A percentile compares a stretch with the other conserved stretches of the same genome.
phyloP scores from a whole-genome alignment of 1,140 invertebrate genomes.

The Drosophila pandora region DNA sequence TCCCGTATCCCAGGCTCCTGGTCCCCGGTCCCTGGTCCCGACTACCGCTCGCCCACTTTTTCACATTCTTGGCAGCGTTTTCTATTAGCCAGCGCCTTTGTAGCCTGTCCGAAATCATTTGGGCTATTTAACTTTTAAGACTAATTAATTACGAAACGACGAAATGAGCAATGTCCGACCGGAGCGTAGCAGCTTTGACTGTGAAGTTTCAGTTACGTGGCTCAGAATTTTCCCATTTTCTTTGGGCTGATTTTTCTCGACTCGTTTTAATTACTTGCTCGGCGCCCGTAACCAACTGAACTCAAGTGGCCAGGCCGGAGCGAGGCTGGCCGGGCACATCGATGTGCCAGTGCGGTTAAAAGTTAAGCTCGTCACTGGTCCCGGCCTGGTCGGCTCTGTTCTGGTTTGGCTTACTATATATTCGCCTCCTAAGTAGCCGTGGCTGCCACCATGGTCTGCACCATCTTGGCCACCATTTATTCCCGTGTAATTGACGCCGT shows the following conservation, averaged over 20 bases:
- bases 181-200: conserved; percentile 36
- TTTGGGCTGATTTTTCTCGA: conserved; percentile 44
- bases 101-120: conserved; percentile 80
- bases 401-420: conserved; percentile 7
- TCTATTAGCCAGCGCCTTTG: conserved; percentile 73
- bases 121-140: conserved; percentile 82
- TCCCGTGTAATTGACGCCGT: conserved; percentile 73
- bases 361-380: conserved; percentile 63
- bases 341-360: conserved; percentile 65
- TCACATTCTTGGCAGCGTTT: conserved; percentile 59
- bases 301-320: conserved; percentile 60
- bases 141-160: conserved; percentile 82
- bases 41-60: conserved; percentile 33
- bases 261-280: conserved; percentile 74
- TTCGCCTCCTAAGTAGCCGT: conserved; percentile 33
- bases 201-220: conserved; percentile 39
- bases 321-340: conserved; percentile 15
- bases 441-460: not conserved
- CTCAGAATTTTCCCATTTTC: conserved; percentile 55
- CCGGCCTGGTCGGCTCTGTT: conserved; percentile 3
- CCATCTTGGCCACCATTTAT: conserved; percentile 21
- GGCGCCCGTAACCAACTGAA: conserved; percentile 36
- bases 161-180: conserved; percentile 75
- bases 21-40: too few relatives aligned
- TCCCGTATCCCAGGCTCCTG: too few relatives aligned